phyloP scores from a whole-genome alignment of 2,113 vertebrate genomes.

The Maccullochella peelii region DNA sequence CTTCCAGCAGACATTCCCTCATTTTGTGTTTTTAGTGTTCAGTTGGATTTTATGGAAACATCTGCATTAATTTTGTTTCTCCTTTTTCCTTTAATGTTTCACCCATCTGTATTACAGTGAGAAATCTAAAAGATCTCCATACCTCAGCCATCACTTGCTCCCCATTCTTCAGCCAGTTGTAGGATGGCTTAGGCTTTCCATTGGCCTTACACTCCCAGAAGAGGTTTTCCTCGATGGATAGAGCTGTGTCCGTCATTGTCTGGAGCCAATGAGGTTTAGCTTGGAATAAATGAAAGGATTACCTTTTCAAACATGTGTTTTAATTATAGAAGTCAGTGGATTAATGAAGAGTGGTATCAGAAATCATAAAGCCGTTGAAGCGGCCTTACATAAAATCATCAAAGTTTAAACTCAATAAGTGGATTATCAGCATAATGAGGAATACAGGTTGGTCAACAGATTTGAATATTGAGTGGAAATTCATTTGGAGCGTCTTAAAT shows the following conservation, averaged over 20 bases:
- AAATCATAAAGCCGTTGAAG: conserved; percentile 31
- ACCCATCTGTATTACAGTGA: background rate
- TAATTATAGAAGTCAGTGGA: conserved; percentile 47
- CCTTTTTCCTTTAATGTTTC: background rate
- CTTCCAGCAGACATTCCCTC: background rate
- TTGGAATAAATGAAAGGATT: conserved; percentile 76
- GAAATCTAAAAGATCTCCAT: conserved; percentile 32
- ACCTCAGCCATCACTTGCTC: conserved; percentile 87
- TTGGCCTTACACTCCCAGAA: conserved; percentile 93
- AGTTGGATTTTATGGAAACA: background rate
- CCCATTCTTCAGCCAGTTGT: conserved; percentile 94
- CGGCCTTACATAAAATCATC: conserved; percentile 36
- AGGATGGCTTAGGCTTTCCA: conserved; percentile 95
- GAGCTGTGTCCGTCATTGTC: conserved; percentile 85
- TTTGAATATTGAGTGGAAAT: conserved; percentile 18
- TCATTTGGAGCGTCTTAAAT: background rate
- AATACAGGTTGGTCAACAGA: conserved; percentile 17
- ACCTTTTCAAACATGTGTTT: conserved; percentile 59
- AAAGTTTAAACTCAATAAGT: conserved; percentile 39
- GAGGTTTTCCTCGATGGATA: conserved; percentile 90
- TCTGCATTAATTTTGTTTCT: background rate
- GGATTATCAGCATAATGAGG: conserved; percentile 38
- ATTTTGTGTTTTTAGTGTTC: background rate
- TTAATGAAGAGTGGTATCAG: conserved; percentile 31
- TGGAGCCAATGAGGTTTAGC: conserved; percentile 96